Percentiles rank a stretch among this genome's conserved stretches.
Conservation (phyloP, 2,113 vertebrate genomes). For the Elephas maximus region DNA sequence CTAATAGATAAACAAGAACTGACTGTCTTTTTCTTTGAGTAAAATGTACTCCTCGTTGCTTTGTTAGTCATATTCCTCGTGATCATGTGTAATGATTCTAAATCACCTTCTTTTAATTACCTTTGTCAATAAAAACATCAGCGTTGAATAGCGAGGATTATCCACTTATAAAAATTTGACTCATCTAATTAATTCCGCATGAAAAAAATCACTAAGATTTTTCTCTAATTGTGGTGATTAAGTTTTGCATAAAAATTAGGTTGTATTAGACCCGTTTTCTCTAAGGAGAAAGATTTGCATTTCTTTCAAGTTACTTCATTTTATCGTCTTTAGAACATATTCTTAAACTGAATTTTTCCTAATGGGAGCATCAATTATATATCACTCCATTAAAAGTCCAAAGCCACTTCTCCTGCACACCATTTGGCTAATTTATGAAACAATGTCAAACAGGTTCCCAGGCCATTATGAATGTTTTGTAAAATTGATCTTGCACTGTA, state of each 20-base stretch:
- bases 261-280: neutral
- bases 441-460: neutral
- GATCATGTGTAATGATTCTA: neutral
- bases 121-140: neutral
- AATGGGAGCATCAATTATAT: accelerated
- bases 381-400: accelerated
- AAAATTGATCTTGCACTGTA: too few relatives aligned
- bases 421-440: neutral
- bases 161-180: neutral
- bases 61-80: too few relatives aligned
- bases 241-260: neutral
- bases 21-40: neutral
- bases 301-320: neutral
- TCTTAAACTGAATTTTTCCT: too few relatives aligned
- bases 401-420: too few relatives aligned
- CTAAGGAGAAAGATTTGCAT: neutral
- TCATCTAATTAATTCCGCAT: neutral
- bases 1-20: too few relatives aligned
- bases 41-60: accelerated
- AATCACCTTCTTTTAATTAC: neutral
- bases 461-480: neutral
- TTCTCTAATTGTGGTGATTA: neutral
- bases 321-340: neutral
- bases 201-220: neutral
- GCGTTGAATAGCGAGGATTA: accelerated